A percentile compares a stretch with the other conserved stretches of the same genome.
phyloP scores from a whole-genome alignment of 2,797 vertebrate species.

The Parambassis ranga region DNA sequence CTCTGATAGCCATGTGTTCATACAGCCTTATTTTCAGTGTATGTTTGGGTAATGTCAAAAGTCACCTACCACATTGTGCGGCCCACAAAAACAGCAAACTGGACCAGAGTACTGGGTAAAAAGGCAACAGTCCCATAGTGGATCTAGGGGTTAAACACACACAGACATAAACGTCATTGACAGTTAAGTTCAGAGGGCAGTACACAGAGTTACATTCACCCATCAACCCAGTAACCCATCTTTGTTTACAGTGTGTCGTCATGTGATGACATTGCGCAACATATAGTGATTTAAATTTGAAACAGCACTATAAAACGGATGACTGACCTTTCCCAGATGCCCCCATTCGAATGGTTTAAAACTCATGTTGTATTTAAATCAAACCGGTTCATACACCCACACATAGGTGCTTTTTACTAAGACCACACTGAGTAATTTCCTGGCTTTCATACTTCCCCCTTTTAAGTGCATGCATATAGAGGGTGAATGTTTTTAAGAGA shows the following conservation, averaged over 20 bases:
- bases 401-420: background rate
- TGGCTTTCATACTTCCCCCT: slow-evolving; percentile 55
- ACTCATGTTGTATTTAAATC: no score
- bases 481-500: background rate
- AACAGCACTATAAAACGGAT: no score
- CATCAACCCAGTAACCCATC: no score
- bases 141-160: background rate
- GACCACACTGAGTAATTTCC: slow-evolving; percentile 24
- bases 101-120: slow-evolving; percentile 1
- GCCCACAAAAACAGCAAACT: slow-evolving; percentile 19
- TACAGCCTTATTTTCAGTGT: background rate
- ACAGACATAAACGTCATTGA: background rate
- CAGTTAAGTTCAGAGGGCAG: no score
- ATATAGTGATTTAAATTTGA: no score
- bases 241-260: no score
- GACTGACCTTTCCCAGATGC: no score
- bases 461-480: background rate
- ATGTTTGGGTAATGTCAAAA: background rate
- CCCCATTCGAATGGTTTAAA: no score
- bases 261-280: no score
- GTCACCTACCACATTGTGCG: slow-evolving; percentile 36
- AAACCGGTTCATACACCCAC: no score
- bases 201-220: no score
- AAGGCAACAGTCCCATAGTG: slow-evolving; percentile 20
- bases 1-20: background rate